Percentiles rank a stretch among this genome's conserved stretches.
Evolutionary conservation across 2,797 vertebrate species (phyloP).

Genomic region (Leptodactylus fallax): DNA sequence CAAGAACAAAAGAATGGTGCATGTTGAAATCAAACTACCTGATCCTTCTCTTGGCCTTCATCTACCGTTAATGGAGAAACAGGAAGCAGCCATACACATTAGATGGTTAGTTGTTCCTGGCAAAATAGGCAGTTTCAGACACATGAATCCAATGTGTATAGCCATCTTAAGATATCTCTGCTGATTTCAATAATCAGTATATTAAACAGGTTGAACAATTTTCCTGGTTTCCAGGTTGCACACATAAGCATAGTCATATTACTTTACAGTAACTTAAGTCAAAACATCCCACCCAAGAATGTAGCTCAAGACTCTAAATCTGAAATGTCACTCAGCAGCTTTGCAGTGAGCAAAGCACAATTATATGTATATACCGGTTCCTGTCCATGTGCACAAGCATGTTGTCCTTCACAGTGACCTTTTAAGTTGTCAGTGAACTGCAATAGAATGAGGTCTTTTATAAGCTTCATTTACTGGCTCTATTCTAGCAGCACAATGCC

Average conservation of each 20-base stretch:
- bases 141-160: too few species aligned
- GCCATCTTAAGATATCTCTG: not conserved
- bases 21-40: too few species aligned
- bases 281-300: not conserved
- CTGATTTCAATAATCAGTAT: not conserved
- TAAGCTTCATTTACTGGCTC: conserved; percentile 51
- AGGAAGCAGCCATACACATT: too few species aligned
- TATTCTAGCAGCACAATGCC: conserved; percentile 30
- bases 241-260: not conserved
- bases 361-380: conserved; percentile 22
- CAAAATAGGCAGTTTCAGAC: too few species aligned
- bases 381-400: conserved; percentile 12
- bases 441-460: conserved; percentile 55
- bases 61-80: too few species aligned
- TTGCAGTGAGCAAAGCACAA: conserved; percentile 2
- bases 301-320: not conserved
- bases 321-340: conserved; percentile 7
- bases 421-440: conserved; percentile 40
- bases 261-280: not conserved
- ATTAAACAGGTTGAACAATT: not conserved
- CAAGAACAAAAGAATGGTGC: too few species aligned
- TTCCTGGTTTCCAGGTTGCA: not conserved
- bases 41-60: too few species aligned
- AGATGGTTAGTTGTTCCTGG: too few species aligned
- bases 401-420: conserved; percentile 59